phyloP scores from a whole-genome alignment of 2,888 invertebrate species.

The Teleiodes luculella region DNA sequence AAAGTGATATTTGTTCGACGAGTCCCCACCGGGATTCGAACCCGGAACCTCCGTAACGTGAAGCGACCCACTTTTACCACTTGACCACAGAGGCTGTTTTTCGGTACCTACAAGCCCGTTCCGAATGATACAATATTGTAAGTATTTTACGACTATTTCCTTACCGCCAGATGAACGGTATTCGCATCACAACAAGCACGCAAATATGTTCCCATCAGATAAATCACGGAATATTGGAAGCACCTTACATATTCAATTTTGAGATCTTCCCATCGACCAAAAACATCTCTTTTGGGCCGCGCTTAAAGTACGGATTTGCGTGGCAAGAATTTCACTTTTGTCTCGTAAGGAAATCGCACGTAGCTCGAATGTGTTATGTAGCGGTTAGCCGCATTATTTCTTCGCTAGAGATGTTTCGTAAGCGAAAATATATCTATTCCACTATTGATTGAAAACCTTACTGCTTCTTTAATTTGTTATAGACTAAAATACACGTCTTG shows the following conservation, averaged over 20 bases:
- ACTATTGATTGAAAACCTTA: too few species aligned
- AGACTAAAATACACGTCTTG: too few species aligned
- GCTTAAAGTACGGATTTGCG: neutral
- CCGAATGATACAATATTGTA: too few species aligned
- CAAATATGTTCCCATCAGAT: constrained; percentile 25
- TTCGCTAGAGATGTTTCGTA: neutral
- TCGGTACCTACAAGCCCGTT: too few species aligned
- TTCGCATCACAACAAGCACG: constrained; percentile 15
- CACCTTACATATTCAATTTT: constrained; percentile 25
- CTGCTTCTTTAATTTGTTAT: too few species aligned
- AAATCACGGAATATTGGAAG: constrained; percentile 26
- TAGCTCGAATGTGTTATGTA: neutral
- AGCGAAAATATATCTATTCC: neutral
- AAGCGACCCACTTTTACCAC: too few species aligned
- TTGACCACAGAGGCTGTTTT: too few species aligned
- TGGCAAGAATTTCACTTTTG: neutral
- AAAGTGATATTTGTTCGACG: too few species aligned
- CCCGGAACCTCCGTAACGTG: too few species aligned
- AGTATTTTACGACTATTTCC: neutral
- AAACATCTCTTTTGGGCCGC: neutral
- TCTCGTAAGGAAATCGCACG: neutral
- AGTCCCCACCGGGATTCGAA: too few species aligned
- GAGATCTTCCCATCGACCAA: neutral
- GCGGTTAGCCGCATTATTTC: neutral
- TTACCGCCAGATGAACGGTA: neutral